phyloP scores from a whole-genome alignment of 1,140 invertebrate genomes.

The Drosophila bocki region DNA sequence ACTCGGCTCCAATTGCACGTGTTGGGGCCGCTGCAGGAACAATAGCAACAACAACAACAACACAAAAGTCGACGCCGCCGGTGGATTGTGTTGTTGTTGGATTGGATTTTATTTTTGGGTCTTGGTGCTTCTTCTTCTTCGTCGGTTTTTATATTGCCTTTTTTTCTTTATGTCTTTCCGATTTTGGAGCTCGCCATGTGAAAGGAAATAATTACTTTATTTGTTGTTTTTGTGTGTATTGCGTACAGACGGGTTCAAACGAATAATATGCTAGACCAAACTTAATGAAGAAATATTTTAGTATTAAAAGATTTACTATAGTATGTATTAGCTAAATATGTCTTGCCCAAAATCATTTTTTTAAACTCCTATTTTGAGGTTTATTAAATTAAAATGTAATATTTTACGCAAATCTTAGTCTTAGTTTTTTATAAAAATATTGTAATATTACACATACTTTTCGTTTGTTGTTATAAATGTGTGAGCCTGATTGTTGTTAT shows the following conservation, averaged over 20 bases:
- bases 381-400: not conserved
- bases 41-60: conserved; percentile 39
- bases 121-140: conserved; percentile 50
- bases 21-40: conserved; percentile 52
- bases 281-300: not conserved
- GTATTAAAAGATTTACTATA: not conserved
- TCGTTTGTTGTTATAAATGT: conserved; percentile 10
- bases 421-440: no score
- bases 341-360: no score
- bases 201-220: conserved; percentile 82
- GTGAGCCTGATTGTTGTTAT: conserved; percentile 17
- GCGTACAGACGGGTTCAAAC: conserved; percentile 17
- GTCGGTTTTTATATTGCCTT: conserved; percentile 33
- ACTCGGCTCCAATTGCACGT: conserved; percentile 47
- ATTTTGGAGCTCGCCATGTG: conserved; percentile 65
- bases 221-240: conserved; percentile 55
- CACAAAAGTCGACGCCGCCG: conserved; percentile 24
- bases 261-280: not conserved
- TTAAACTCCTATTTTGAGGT: no score
- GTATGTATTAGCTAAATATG: not conserved
- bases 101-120: conserved; percentile 65
- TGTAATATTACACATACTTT: not conserved
- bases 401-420: no score
- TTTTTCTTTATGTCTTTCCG: conserved; percentile 61
- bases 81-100: conserved; percentile 29